These are phyloP conservation scores for Drosophila algonquin DNA, from an alignment of 2,888 invertebrate species.

Conservation along the genomic window DNA sequence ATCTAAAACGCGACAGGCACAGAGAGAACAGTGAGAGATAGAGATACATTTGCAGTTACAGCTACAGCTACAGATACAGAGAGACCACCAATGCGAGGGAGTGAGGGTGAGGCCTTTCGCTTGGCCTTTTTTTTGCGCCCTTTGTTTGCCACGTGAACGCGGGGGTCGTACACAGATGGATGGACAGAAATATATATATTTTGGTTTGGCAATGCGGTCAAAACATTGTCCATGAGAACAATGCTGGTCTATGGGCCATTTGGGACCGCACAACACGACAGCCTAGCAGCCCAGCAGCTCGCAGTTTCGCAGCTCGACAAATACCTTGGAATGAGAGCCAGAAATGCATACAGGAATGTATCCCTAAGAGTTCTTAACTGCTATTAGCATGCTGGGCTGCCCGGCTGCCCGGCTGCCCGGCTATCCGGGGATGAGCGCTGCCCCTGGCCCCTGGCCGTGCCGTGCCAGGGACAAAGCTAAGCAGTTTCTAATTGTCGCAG, in stretches of 20 bases:
- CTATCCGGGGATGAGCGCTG: slow-evolving; percentile 7
- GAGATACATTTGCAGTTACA: slow-evolving; percentile 15
- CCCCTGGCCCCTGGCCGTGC: slow-evolving; percentile 13
- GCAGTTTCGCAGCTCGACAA: slow-evolving; percentile 41
- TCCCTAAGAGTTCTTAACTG: slow-evolving; percentile 63
- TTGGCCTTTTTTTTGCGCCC: slow-evolving; percentile 35
- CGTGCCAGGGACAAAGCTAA: slow-evolving; percentile 60
- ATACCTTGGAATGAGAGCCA: slow-evolving; percentile 78
- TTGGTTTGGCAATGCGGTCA: slow-evolving; percentile 83
- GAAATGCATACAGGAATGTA: slow-evolving; percentile 48
- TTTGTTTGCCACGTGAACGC: slow-evolving; percentile 42
- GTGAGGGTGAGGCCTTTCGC: slow-evolving; percentile 29
- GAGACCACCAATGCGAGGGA: slow-evolving; percentile 41
- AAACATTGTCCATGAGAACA: slow-evolving; percentile 77
- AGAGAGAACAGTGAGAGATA: slow-evolving; percentile 32
- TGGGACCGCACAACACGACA: slow-evolving; percentile 68
- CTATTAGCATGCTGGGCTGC: slow-evolving; percentile 72
- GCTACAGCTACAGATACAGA: neutral
- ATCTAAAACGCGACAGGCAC: slow-evolving; percentile 65
- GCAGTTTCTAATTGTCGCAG: slow-evolving; percentile 75
- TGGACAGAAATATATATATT: slow-evolving; percentile 49
- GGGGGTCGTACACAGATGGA: slow-evolving; percentile 37
- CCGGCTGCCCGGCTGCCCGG: slow-evolving; percentile 8
- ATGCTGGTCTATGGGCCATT: slow-evolving; percentile 54
- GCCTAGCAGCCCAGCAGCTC: slow-evolving; percentile 14